A percentile compares a stretch with the other conserved stretches of the same genome.
phyloP scores from a whole-genome alignment of 2,888 invertebrate species.

The Calliopum simillimum region DNA sequence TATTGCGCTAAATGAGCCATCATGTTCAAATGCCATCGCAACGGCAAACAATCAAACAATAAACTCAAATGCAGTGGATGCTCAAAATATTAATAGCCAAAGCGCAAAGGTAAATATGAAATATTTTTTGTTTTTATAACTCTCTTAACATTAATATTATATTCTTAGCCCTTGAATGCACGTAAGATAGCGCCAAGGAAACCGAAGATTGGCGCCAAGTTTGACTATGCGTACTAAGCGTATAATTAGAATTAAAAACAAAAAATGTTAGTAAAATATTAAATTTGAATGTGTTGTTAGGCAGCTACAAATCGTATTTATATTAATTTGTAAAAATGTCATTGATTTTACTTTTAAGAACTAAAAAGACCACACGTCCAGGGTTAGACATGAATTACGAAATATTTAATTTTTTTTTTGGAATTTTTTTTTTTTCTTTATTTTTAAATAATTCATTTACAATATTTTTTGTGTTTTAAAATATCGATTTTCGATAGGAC shows the following conservation, averaged over 20 bases:
- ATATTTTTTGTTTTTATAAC: conserved; percentile 17
- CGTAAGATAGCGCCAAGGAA: conserved; percentile 50
- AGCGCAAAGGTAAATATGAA: conserved; percentile 12
- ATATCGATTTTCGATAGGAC: conserved; percentile 85
- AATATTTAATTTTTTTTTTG: neutral
- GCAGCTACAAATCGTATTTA: conserved; percentile 27
- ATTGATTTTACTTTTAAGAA: conserved; percentile 37
- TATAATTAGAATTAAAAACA: neutral
- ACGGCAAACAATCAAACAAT: neutral
- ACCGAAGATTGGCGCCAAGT: conserved; percentile 59
- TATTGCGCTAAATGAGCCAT: conserved; percentile 10
- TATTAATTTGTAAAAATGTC: conserved; percentile 30
- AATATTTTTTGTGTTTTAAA: conserved; percentile 83
- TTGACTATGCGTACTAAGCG: conserved; percentile 52
- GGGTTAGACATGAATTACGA: conserved; percentile 14
- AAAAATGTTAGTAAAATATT: neutral
- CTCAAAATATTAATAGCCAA: conserved; percentile 6
- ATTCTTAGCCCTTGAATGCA: conserved; percentile 36
- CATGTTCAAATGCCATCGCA: conserved; percentile 9
- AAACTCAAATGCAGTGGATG: conserved; percentile 23
- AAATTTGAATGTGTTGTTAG: conserved; percentile 33
- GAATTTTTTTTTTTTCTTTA: neutral
- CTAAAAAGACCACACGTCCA: conserved; percentile 27
- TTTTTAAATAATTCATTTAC: conserved; percentile 54
- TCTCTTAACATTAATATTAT: neutral